Evolutionary conservation across 2,113 vertebrate genomes (phyloP).

Genomic region (Saguinus midas): DNA sequence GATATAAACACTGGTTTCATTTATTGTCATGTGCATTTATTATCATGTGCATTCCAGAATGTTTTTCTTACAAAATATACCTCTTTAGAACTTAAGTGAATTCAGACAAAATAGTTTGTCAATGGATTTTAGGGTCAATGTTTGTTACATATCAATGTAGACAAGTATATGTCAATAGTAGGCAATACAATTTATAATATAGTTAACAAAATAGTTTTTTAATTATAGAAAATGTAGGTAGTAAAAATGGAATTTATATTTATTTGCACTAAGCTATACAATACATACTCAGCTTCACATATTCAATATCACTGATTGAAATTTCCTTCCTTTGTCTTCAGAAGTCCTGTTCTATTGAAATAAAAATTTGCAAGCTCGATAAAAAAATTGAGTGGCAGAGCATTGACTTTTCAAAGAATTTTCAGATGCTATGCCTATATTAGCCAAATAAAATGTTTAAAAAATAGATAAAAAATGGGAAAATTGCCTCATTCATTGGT

Average conservation of each 20-base stretch:
- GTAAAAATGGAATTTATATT: not conserved
- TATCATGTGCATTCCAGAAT: slow-evolving; percentile 46
- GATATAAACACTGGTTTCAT: not conserved
- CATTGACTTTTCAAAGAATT: not conserved
- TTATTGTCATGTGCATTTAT: slow-evolving; percentile 63
- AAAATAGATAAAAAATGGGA: slow-evolving; percentile 46
- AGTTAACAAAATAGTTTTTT: not conserved
- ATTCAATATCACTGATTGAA: not conserved
- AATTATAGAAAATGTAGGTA: not conserved
- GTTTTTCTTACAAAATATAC: slow-evolving; percentile 63
- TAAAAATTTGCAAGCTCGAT: not conserved
- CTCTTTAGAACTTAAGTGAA: slow-evolving; percentile 64
- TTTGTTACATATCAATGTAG: not conserved
- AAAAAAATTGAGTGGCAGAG: not conserved
- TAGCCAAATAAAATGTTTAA: slow-evolving; percentile 66
- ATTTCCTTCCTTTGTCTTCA: not conserved
- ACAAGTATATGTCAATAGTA: not conserved
- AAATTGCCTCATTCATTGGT: slow-evolving; percentile 39
- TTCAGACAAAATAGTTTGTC: slow-evolving; percentile 72
- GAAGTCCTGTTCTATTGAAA: not conserved
- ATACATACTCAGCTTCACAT: not conserved
- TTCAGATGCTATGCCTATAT: not conserved
- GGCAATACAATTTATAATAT: slow-evolving; percentile 4
- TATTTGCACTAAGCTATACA: not conserved
- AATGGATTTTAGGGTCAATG: slow-evolving; percentile 57